Evolutionary conservation across 2,113 vertebrate genomes (phyloP), one percentile per base, ranked within the genome.

Genomic region (Oxygymnocypris stewartii): DNA sequence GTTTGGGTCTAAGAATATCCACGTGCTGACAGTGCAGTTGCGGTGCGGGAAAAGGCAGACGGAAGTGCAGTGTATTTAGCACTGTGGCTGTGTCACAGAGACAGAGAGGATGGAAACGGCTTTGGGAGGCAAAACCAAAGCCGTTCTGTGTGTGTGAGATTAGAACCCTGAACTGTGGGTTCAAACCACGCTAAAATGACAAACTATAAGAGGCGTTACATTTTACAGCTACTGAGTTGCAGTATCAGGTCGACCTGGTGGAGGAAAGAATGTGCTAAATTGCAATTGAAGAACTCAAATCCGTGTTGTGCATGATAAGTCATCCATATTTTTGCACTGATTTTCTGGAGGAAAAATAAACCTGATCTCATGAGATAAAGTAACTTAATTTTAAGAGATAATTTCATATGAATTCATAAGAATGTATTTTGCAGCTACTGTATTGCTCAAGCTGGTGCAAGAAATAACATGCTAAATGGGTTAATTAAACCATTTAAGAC

Each of bases 1-100:
- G 79, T 69, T 37, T 76, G 75, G 28, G 67, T 49, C 83, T 88
- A 88, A 88, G 47, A 88, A 88, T 88, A 88, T 80, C 37, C 18
- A 5, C 35, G 57, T 44, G 85, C 87, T 90, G 89, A 90, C 79
- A 40, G 74, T 76, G 87, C 89, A 90, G 51, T 87, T 87, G 79
- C 75, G 67, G 54, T 54, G 37, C 54, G 65, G 85, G 74, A 79
- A 84, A 65, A 40, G 47, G 49, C 57, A n/a, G n/a, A n/a, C n/a
- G n/a, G n/a, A n/a, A n/a, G n/a, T n/a, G n/a, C n/a, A 51, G 10
- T 69, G 75, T 54, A 81, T 86, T 83, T 23, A 74, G 61, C 74
- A 20, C 31, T 84, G 79, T 42, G 85, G 65, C 69, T 37, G 25
- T 85, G 49, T 78, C 75, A 69, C 23, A 69, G 73, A 83, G 63